phyloP scores from a whole-genome alignment of 2,888 invertebrate species.

The Lagria hirta region DNA sequence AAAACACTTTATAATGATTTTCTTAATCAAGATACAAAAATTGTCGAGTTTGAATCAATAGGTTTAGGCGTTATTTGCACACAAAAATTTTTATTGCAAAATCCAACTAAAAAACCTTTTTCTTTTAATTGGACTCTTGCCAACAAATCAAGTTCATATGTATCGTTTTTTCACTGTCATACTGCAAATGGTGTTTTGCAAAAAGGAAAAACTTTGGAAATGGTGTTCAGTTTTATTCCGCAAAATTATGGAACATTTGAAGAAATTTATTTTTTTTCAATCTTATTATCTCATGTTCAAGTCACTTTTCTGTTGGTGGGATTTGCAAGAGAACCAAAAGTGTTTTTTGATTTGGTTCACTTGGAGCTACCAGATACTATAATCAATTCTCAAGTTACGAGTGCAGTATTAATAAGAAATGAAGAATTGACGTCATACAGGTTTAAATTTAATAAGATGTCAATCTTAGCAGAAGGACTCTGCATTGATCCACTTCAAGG shows the following conservation, averaged over 20 bases:
- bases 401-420: conserved; percentile 57
- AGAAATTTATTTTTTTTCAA: conserved; percentile 53
- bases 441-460: conserved; percentile 59
- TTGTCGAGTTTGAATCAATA: conserved; percentile 67
- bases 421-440: conserved; percentile 57
- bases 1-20: conserved; percentile 28
- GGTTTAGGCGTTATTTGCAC: conserved; percentile 57
- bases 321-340: conserved; percentile 63
- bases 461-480: conserved; percentile 56
- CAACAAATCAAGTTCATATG: conserved; percentile 33
- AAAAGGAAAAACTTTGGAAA: conserved; percentile 61
- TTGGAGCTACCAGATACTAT: conserved; percentile 64
- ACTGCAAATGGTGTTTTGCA: conserved; percentile 61
- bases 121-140: conserved; percentile 10
- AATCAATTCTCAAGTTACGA: conserved; percentile 58
- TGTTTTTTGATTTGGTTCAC: conserved; percentile 62
- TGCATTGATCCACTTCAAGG: conserved; percentile 11
- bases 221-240: conserved; percentile 67
- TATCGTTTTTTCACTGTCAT: conserved; percentile 60
- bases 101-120: conserved; percentile 24
- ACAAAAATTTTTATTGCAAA: conserved; percentile 56
- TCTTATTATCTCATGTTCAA: conserved; percentile 58
- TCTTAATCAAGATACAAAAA: conserved; percentile 50
- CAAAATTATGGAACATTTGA: conserved; percentile 65
- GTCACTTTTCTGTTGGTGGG: conserved; percentile 65